Conservation (phyloP, 1,140 invertebrate species). For the Catajapyx aquilonaris region DNA sequence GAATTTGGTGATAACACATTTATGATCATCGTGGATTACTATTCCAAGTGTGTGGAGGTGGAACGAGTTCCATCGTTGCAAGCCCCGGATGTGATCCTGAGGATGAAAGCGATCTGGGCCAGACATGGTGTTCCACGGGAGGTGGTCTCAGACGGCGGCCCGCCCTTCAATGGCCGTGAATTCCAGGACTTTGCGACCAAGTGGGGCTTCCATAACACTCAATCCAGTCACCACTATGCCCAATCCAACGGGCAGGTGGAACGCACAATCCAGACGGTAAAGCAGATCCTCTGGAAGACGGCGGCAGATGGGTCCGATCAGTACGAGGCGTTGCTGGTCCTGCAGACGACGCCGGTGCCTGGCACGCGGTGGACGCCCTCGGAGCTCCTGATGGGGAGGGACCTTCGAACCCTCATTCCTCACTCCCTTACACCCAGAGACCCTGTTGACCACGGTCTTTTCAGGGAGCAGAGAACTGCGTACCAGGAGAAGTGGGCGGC, state of each 20-base stretch:
- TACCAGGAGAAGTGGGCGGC: too few relatives aligned
- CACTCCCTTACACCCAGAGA: too few relatives aligned
- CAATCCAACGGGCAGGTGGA: constrained; percentile 7
- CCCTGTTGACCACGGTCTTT: too few relatives aligned
- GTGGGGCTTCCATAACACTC: constrained; percentile 12
- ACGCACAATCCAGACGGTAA: constrained; percentile 6
- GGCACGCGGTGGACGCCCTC: too few relatives aligned
- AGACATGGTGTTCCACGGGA: constrained; percentile 6
- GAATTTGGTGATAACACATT: neutral
- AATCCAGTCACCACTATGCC: constrained; percentile 9
- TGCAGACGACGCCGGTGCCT: too few relatives aligned
- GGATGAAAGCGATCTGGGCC: constrained; percentile 1
- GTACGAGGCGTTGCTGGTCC: too few relatives aligned
- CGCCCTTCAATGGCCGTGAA: constrained; percentile 11
- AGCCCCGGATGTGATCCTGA: neutral
- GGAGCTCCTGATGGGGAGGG: too few relatives aligned
- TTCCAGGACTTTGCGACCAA: constrained; percentile 13
- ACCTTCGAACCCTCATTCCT: too few relatives aligned
- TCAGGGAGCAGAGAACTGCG: too few relatives aligned
- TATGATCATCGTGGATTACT: neutral
- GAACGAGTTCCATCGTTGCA: neutral
- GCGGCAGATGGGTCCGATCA: too few relatives aligned
- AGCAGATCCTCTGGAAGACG: constrained; percentile 1
- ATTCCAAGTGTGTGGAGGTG: neutral
- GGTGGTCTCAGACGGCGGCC: constrained; percentile 12